These are phyloP conservation scores for Gorsachius magnificus DNA, from an alignment of 2,797 vertebrate genomes.

Conservation along the genomic window DNA sequence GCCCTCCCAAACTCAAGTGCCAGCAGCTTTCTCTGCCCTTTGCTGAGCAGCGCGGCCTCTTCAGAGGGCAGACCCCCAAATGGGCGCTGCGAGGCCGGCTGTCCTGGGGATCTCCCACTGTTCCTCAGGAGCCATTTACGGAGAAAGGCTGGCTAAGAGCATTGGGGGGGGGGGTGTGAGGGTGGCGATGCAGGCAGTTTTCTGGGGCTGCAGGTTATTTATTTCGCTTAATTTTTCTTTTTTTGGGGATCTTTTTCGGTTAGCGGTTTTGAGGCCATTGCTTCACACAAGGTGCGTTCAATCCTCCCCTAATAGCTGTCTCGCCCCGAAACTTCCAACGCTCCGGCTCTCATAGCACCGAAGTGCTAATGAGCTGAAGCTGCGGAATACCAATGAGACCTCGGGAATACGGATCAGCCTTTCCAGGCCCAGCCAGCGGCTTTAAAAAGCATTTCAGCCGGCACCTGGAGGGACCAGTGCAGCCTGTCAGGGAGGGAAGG, in stretches of 20 bases:
- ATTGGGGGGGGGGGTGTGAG: background rate
- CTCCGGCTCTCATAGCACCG: background rate
- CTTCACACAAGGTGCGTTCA: background rate
- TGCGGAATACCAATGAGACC: conserved; percentile 30
- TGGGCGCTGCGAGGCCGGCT: too few relatives aligned
- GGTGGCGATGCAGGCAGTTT: conserved; percentile 26
- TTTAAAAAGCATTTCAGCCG: background rate
- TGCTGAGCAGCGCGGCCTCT: background rate
- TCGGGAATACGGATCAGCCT: background rate
- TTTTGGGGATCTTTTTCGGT: too few relatives aligned
- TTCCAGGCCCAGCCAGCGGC: background rate
- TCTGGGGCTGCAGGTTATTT: conserved; percentile 39
- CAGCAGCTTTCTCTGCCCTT: background rate
- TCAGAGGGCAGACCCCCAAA: background rate
- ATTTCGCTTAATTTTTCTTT: background rate
- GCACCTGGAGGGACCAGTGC: background rate
- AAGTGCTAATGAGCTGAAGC: conserved; percentile 43
- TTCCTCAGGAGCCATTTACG: background rate
- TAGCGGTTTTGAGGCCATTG: too few relatives aligned
- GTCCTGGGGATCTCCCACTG: background rate
- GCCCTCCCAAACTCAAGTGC: background rate
- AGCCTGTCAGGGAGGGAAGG: background rate
- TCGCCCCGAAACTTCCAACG: conserved; percentile 16
- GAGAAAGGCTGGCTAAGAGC: conserved; percentile 32
- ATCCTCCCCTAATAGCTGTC: conserved; percentile 20